Evolutionary conservation across 2,888 invertebrate genomes (phyloP), one percentile per base, ranked within the genome.

Genomic region (Lissocephala sabroskyi): DNA sequence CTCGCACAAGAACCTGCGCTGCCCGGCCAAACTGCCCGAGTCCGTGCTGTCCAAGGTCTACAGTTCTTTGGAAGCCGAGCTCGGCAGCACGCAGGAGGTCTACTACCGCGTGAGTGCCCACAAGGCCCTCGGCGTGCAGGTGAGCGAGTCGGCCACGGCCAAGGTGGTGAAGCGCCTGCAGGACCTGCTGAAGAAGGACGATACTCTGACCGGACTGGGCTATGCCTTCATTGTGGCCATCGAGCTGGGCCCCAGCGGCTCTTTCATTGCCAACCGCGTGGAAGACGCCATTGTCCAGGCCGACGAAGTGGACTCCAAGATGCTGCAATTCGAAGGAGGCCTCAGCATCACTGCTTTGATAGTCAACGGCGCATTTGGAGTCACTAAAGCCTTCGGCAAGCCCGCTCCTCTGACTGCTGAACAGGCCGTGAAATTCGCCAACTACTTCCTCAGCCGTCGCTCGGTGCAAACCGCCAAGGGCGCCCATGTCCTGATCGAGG

Each of bases 281-380:
- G 96, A 97, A 84, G 96, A 97, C 81, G 92, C 94, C n/a, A 87
- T 98, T 52, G 91, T 94, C 2, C 96, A 97, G 79, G 97, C 97
- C 1, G 98, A 98, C 85, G 97, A 98, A 87, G 92, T 95, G 3
- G 95, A 97, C 85, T 92, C 93, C 9, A 90, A 90, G 74, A 90
- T 92, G 70, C 86, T 96, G 55, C 94, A 97, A 86, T 98, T 96
- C 84, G 98, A 98, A 83, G 95, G 95, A 23, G 95, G 95, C 6
- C 86, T 96, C 42, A 92, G 93, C 1, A 90, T 92, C 37, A 95
- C 95, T 0, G 89, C 90, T 0, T 79, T 89, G 23, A 74, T 91
- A 23, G 84, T 91, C 1, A 86, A 88, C 11, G 89, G 89, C 17
- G 87, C 88, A 1, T 81, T 86, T 33, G 87, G 88, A 65, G 84